These are phyloP conservation scores for Embidobia sp. DNA, from an alignment of 2,888 invertebrate genomes.

Conservation along the genomic window DNA sequence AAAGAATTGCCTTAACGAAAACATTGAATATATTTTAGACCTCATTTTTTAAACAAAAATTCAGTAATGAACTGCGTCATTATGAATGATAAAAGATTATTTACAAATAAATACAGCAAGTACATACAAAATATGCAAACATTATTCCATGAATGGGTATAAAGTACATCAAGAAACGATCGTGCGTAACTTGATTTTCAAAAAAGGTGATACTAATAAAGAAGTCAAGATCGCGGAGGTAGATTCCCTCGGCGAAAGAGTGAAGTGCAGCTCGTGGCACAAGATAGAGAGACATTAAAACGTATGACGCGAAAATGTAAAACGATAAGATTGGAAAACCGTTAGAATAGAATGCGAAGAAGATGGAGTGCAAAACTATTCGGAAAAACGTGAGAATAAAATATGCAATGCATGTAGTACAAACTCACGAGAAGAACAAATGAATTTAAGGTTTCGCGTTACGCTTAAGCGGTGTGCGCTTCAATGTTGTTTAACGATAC, in stretches of 20 bases:
- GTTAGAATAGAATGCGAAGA: constrained; percentile 28
- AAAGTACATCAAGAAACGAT: neutral
- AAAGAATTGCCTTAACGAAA: too few species aligned
- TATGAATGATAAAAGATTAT: too few species aligned
- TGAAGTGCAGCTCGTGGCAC: neutral
- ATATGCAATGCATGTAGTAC: constrained; percentile 17
- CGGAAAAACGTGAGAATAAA: constrained; percentile 19
- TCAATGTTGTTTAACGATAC: constrained; percentile 22
- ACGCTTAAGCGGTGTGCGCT: neutral
- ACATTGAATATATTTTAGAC: too few species aligned
- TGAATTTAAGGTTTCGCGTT: constrained; percentile 29
- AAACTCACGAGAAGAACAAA: constrained; percentile 18
- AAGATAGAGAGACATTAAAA: constrained; percentile 24
- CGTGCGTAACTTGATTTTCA: neutral
- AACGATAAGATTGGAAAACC: constrained; percentile 39
- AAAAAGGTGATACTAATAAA: neutral
- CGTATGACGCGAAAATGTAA: constrained; percentile 25
- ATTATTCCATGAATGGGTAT: too few species aligned
- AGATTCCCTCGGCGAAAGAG: neutral
- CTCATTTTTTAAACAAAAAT: too few species aligned
- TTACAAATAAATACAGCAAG: too few species aligned
- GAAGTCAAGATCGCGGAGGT: neutral
- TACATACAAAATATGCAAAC: too few species aligned
- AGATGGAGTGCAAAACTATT: constrained; percentile 20
- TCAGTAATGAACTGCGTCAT: too few species aligned